phyloP scores from a whole-genome alignment of 2,113 vertebrate genomes.

The Prionailurus viverrinus region DNA sequence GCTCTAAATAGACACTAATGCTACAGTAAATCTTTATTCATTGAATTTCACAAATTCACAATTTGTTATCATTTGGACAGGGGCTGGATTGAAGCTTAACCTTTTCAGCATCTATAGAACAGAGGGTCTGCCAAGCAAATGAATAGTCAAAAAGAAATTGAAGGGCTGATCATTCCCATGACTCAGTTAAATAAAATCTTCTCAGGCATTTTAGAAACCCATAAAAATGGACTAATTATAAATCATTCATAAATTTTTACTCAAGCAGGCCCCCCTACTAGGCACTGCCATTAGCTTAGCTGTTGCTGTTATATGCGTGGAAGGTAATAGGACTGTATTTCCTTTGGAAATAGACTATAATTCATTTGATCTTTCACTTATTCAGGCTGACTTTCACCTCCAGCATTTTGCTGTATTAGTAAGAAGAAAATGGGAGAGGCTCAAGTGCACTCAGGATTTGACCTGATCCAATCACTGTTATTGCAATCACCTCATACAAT shows the following conservation, averaged over 20 bases:
- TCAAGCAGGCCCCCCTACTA: not conserved
- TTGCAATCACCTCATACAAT: not conserved
- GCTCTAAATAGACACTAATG: conserved; percentile 35
- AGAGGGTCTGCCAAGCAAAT: conserved; percentile 42
- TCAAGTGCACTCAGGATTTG: conserved; percentile 12
- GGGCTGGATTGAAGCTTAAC: conserved; percentile 44
- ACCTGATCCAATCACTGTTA: not conserved
- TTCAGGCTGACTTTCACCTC: not conserved
- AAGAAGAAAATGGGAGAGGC: conserved; percentile 34
- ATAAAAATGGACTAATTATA: conserved; percentile 15
- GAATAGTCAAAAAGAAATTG: conserved; percentile 26
- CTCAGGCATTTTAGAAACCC: conserved; percentile 35
- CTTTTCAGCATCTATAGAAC: not conserved
- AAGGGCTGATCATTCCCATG: conserved; percentile 21
- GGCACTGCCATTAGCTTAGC: not conserved
- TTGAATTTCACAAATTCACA: conserved; percentile 49
- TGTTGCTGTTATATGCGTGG: not conserved
- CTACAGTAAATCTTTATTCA: conserved; percentile 30
- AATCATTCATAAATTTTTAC: conserved; percentile 42
- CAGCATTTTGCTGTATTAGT: not conserved
- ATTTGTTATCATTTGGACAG: conserved; percentile 29
- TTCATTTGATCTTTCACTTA: conserved; percentile 4
- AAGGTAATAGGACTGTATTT: conserved; percentile 39
- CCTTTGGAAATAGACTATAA: conserved; percentile 32
- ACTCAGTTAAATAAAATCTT: conserved; percentile 42